Conservation (phyloP, 2,888 invertebrate genomes). For the Dryocosmus kuriphilus region DNA sequence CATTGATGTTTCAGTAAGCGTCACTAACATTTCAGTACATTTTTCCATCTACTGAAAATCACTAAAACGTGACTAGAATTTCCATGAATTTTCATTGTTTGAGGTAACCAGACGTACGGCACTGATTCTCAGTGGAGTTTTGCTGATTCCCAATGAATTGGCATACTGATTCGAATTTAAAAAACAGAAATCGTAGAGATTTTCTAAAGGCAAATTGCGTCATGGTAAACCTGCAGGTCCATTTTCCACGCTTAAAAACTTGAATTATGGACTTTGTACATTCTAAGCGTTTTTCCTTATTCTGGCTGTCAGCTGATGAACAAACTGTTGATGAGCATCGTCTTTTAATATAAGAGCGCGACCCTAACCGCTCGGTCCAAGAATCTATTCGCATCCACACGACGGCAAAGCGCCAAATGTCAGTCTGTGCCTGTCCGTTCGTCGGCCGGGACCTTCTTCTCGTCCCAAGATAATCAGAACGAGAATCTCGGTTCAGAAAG, state of each 20-base stretch:
- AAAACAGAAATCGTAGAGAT: not conserved
- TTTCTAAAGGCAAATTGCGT: slow-evolving; percentile 14
- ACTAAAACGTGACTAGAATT: too few relatives aligned
- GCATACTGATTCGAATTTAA: too few relatives aligned
- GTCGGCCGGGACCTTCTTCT: slow-evolving; percentile 26
- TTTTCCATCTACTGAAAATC: too few relatives aligned
- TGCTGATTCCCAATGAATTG: too few relatives aligned
- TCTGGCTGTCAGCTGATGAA: slow-evolving; percentile 19
- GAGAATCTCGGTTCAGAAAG: not conserved
- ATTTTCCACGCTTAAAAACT: slow-evolving; percentile 31
- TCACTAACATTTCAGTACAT: too few relatives aligned
- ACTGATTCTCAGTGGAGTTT: too few relatives aligned
- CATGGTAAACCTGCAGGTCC: slow-evolving; percentile 5
- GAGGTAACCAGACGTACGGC: too few relatives aligned
- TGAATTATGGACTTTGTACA: slow-evolving; percentile 25
- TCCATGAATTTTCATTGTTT: too few relatives aligned
- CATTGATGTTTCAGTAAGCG: too few relatives aligned
- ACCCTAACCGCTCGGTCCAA: slow-evolving; percentile 35
- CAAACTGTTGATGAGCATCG: slow-evolving; percentile 27
- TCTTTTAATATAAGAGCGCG: slow-evolving; percentile 37
- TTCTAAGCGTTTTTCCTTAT: slow-evolving; percentile 30
- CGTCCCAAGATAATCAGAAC: not conserved
- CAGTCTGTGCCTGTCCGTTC: slow-evolving; percentile 26
- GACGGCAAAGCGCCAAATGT: slow-evolving; percentile 36
- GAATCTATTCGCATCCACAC: slow-evolving; percentile 41